Evolutionary conservation across 2,888 invertebrate genomes (phyloP).

Genomic region (Holacanthella duospinosa): DNA sequence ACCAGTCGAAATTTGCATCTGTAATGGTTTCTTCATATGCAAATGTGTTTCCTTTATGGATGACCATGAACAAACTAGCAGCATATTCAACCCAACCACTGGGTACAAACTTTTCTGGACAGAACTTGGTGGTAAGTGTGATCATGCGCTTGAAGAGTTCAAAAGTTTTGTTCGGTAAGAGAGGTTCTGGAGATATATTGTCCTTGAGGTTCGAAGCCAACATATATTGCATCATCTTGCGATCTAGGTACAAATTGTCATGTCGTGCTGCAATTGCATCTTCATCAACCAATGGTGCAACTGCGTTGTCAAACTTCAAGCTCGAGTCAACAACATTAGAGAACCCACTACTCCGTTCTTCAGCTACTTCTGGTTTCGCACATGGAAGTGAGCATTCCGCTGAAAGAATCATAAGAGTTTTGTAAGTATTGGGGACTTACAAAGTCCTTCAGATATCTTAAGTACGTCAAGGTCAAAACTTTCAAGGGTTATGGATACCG

Average conservation of each 20-base stretch:
- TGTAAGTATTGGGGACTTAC: not conserved
- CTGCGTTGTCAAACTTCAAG: no score
- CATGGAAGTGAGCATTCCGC: not conserved
- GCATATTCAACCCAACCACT: not conserved
- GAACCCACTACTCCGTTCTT: no score
- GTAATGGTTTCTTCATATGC: not conserved
- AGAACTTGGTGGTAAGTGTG: not conserved
- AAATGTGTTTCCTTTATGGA: not conserved
- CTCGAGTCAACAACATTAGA: no score
- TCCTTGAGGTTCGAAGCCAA: not conserved
- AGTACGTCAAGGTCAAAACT: no score
- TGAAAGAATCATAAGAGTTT: not conserved
- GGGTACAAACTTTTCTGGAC: not conserved
- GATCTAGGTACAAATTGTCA: slow-evolving; percentile 2
- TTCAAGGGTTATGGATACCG: no score
- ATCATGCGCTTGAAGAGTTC: not conserved
- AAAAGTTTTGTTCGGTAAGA: not conserved
- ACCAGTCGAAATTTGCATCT: not conserved
- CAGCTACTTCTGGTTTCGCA: not conserved
- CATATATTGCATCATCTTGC: not conserved
- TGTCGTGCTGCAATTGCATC: no score
- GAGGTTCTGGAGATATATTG: not conserved
- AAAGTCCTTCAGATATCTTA: no score
- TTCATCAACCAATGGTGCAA: not conserved
- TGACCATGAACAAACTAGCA: not conserved